Evolutionary conservation across 2,113 vertebrate species (phyloP).

Genomic region (Menura novaehollandiae): DNA sequence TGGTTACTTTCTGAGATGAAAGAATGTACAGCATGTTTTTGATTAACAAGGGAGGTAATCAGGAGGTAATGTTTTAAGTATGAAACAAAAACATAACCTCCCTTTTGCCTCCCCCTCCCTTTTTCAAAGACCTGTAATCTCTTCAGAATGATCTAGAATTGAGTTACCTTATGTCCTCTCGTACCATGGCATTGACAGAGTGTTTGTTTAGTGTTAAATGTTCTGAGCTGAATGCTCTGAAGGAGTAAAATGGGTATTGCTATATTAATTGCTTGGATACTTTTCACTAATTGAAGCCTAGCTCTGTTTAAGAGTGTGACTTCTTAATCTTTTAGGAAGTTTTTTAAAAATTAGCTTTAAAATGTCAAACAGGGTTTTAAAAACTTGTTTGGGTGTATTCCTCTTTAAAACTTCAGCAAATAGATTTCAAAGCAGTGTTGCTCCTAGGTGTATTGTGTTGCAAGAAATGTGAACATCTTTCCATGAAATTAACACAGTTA

Average conservation of each 20-base stretch:
- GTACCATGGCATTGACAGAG: background rate
- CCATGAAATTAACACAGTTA: background rate
- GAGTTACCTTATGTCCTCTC: background rate
- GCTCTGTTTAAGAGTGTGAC: background rate
- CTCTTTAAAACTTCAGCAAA: background rate
- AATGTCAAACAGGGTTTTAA: background rate
- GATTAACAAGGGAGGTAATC: constrained; percentile 44
- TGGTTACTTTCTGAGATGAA: constrained; percentile 45
- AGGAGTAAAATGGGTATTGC: background rate
- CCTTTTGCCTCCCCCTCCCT: background rate
- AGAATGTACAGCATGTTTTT: constrained; percentile 67
- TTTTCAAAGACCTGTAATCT: constrained; percentile 25
- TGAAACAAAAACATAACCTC: constrained; percentile 57
- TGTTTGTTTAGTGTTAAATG: constrained; percentile 14
- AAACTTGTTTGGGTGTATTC: background rate
- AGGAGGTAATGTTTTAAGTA: constrained; percentile 58
- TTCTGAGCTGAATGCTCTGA: background rate
- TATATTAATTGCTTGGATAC: background rate
- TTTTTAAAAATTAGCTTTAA: background rate
- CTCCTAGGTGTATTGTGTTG: background rate
- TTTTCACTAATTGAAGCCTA: background rate
- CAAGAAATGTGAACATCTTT: background rate
- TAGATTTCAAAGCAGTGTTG: background rate
- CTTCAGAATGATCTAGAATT: constrained; percentile 35
- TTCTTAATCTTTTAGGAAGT: background rate